Evolutionary conservation across 2,888 invertebrate species (phyloP).

Genomic region (Drosophila anomalata): DNA sequence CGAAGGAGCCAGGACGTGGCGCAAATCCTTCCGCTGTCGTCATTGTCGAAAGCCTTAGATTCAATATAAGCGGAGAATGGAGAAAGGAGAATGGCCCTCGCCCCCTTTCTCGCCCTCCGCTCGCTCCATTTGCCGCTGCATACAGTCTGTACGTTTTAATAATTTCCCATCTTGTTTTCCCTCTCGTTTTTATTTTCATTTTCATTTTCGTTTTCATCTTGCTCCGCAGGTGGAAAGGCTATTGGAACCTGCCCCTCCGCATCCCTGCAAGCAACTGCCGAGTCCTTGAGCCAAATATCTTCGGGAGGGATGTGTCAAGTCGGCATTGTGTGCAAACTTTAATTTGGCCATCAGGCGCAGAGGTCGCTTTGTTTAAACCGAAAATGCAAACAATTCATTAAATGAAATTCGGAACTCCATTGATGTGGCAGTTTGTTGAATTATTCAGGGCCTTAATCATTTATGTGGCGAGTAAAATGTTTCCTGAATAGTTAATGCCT

Average conservation of each 20-base stretch:
- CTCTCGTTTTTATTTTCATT: not conserved
- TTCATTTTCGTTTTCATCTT: slow-evolving; percentile 2
- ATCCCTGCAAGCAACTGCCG: too few relatives aligned
- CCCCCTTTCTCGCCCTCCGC: too few relatives aligned
- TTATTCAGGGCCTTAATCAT: not conserved
- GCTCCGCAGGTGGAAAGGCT: slow-evolving; percentile 11
- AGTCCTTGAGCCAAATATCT: slow-evolving; percentile 1
- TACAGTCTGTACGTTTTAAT: not conserved
- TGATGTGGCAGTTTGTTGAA: not conserved
- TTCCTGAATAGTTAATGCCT: not conserved
- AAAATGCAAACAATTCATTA: not conserved
- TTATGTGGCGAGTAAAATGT: not conserved
- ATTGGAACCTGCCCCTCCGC: not conserved
- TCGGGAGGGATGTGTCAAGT: not conserved
- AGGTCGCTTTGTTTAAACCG: not conserved
- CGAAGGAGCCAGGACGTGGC: slow-evolving; percentile 28
- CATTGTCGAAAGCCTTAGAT: slow-evolving; percentile 68
- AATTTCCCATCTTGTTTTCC: slow-evolving; percentile 17
- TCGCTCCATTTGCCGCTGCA: slow-evolving; percentile 3
- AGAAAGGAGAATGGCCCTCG: slow-evolving; percentile 23
- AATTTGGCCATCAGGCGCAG: not conserved
- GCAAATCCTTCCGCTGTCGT: slow-evolving; percentile 49
- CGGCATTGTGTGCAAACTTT: not conserved
- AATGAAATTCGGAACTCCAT: not conserved
- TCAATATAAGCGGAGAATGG: slow-evolving; percentile 64